These are phyloP conservation scores for Enteromius anoplus DNA, from an alignment of 2,797 vertebrate species.

Conservation along the genomic window DNA sequence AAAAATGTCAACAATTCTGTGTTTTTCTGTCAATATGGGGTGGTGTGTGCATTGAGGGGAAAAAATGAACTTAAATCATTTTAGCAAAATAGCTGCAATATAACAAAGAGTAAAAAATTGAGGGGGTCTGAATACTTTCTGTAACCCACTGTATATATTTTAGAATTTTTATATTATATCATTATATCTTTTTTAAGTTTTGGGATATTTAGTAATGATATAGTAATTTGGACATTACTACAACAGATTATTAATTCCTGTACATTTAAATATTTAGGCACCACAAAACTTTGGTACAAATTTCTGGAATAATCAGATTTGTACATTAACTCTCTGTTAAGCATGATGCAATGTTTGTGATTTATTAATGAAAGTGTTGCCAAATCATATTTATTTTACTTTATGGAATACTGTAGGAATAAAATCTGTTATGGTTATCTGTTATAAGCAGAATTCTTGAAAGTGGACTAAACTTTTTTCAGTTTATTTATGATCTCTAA, in stretches of 20 bases:
- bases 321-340: neutral
- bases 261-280: neutral
- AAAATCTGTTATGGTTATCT: constrained; percentile 32
- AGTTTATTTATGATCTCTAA: neutral
- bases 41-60: too few relatives aligned
- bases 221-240: neutral
- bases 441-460: constrained; percentile 7
- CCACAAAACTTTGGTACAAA: neutral
- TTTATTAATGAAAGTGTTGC: neutral
- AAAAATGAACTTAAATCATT: too few relatives aligned
- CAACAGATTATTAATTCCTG: neutral
- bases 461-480: neutral
- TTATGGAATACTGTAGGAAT: constrained; percentile 20
- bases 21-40: too few relatives aligned
- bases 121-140: too few relatives aligned
- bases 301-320: neutral
- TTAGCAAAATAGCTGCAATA: too few relatives aligned
- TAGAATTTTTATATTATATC: neutral
- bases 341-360: neutral
- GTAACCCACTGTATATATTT: neutral
- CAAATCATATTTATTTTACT: constrained; percentile 13
- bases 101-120: too few relatives aligned
- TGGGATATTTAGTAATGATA: too few relatives aligned
- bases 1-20: too few relatives aligned
- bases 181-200: neutral